Evolutionary conservation across 2,113 vertebrate genomes (phyloP).

Genomic region (Gymnocephalus cernua): DNA sequence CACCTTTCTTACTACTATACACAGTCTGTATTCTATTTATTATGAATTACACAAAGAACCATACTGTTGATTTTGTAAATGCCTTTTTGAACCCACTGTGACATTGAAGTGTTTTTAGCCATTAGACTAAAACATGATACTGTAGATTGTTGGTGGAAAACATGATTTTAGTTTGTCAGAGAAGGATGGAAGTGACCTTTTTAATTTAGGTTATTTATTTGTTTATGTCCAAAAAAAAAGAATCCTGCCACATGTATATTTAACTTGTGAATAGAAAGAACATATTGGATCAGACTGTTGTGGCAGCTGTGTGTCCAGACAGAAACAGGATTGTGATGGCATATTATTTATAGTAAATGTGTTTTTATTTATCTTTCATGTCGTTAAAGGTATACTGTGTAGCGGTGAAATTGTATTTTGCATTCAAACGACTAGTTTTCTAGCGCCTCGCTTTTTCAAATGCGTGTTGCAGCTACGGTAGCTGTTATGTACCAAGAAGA

Average conservation of each 20-base stretch:
- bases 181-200: slow-evolving; percentile 63
- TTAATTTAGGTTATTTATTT: slow-evolving; percentile 37
- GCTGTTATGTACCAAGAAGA: too few relatives aligned
- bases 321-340: not conserved
- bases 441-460: too few relatives aligned
- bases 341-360: slow-evolving; percentile 24
- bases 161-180: not conserved
- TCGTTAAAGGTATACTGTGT: too few relatives aligned
- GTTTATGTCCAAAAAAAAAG: not conserved
- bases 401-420: too few relatives aligned
- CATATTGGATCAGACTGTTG: slow-evolving; percentile 7
- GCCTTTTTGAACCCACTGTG: slow-evolving; percentile 75
- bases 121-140: slow-evolving; percentile 42
- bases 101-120: slow-evolving; percentile 49
- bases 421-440: too few relatives aligned
- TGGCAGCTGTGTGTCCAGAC: slow-evolving; percentile 41
- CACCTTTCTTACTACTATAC: slow-evolving; percentile 53
- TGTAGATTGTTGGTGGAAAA: slow-evolving; percentile 31
- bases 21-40: slow-evolving; percentile 49
- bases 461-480: too few relatives aligned
- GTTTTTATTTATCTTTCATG: not conserved
- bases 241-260: slow-evolving; percentile 23
- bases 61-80: slow-evolving; percentile 55
- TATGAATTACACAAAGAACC: slow-evolving; percentile 21
- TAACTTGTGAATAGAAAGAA: not conserved